These are phyloP conservation scores for Tineola bisselliella DNA, from an alignment of 2,888 invertebrate species.

Conservation along the genomic window DNA sequence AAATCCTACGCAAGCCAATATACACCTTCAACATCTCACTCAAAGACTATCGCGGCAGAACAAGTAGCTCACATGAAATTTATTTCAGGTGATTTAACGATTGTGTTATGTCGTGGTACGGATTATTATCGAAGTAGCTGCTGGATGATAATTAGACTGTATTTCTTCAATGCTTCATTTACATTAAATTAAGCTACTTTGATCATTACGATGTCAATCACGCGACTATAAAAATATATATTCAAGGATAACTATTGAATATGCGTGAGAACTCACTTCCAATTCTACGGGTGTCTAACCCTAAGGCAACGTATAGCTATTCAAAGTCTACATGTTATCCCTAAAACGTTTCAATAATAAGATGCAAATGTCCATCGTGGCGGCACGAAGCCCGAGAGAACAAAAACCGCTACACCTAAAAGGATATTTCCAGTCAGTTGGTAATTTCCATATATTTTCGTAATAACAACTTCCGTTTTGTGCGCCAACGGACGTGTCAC, in stretches of 20 bases:
- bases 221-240: neutral
- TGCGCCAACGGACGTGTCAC: conserved; percentile 42
- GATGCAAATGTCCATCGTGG: conserved; percentile 53
- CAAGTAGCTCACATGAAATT: conserved; percentile 55
- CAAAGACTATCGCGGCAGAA: conserved; percentile 34
- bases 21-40: conserved; percentile 37
- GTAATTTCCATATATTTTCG: conserved; percentile 60
- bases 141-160: neutral
- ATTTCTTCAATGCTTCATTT: neutral
- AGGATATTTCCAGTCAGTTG: conserved; percentile 44
- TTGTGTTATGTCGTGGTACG: conserved; percentile 21
- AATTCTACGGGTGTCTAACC: conserved; percentile 36
- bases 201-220: conserved; percentile 7
- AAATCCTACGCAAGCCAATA: conserved; percentile 36
- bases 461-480: conserved; percentile 57
- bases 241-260: neutral
- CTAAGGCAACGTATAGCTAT: conserved; percentile 39
- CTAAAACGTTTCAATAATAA: conserved; percentile 54
- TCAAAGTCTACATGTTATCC: conserved; percentile 55
- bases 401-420: conserved; percentile 40
- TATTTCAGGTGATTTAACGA: conserved; percentile 58
- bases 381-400: conserved; percentile 28
- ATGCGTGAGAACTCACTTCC: conserved; percentile 46
- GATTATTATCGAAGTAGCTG: neutral
- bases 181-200: neutral